Evolutionary conservation across 35 echinoderm and acorn worm species (phyloP).

Genomic region (Apostichopus californicus): DNA sequence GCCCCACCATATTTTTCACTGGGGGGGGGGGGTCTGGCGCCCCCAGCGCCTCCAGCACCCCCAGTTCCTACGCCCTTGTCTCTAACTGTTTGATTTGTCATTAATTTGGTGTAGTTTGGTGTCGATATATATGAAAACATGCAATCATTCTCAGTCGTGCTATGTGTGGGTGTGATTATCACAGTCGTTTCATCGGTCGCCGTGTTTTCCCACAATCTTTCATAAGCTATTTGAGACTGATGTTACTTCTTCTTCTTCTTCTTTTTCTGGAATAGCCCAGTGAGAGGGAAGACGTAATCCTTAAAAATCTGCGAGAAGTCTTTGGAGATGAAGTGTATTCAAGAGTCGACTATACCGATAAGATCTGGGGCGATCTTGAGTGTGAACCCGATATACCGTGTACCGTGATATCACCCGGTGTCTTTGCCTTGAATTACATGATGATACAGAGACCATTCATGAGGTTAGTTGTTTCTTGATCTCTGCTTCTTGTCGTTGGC

Average conservation of each 20-base stretch:
- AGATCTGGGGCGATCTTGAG: slow-evolving; percentile 19
- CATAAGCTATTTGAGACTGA: background rate
- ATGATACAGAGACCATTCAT: slow-evolving; percentile 27
- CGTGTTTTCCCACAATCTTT: background rate
- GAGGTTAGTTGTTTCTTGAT: slow-evolving; percentile 14
- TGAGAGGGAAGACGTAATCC: slow-evolving; percentile 47
- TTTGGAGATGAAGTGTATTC: slow-evolving; percentile 46
- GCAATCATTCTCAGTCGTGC: too few species aligned
- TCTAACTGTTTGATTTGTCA: too few species aligned
- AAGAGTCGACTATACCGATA: slow-evolving; percentile 43
- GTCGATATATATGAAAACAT: too few species aligned
- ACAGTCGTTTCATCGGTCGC: background rate
- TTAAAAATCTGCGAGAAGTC: slow-evolving; percentile 21
- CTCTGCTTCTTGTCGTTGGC: too few species aligned
- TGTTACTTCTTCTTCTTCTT: background rate
- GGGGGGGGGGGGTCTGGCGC: too few species aligned
- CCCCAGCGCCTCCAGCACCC: too few species aligned
- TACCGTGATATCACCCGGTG: slow-evolving; percentile 33
- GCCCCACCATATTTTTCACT: too few species aligned
- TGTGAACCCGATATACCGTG: slow-evolving; percentile 7
- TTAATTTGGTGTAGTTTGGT: too few species aligned
- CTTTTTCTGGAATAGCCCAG: background rate
- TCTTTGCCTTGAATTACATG: slow-evolving; percentile 37
- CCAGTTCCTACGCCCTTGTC: too few species aligned
- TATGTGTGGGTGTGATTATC: background rate